Base-by-base conservation (phyloP, 2,113 vertebrate species). In the Lagopus muta region DNA sequence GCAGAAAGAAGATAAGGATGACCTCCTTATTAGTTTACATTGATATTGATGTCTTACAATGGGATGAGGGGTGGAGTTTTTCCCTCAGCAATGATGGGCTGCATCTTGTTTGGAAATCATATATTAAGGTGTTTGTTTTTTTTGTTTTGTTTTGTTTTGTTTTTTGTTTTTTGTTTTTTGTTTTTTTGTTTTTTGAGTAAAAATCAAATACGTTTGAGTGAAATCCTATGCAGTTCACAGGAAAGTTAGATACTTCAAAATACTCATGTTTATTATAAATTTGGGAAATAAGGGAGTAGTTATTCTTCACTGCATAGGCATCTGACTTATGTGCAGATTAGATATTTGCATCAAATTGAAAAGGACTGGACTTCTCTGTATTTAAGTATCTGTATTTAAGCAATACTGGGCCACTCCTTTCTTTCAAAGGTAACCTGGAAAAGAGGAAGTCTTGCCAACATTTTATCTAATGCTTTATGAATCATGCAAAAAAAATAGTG, bases 401-500 rank as follows among this genome's bases (percentile, higher is more conserved):
- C n/a, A 83, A 66, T 83, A 52, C 18, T 36, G 18, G 52, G 11
- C 20, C 30, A 62, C 27, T 58, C 17, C 58, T 82, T 66, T 67
- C 28, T 77, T 69, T 73, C 42, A 89, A 85, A 82, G n/a, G 6
- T 42, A 42, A 47, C 45, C 18, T 58, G 36, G 32, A 80, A 88
- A 84, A 84, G 22, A 81, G 34, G 38, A 72, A 52, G 14, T 69
- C 55, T 45, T 88, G 92, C 27, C 69, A 89, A 82, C 2, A 43
- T 75, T 72, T 57, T 79, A 52, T 40, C 28, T 36, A 82, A 8
- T n/a, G 16, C 88, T 95, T 91, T 88, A 89, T 83, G 88, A 94
- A 93, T 93, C 82, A 83, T 83, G 71, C 34, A 92, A 89, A 50
- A 50, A 92, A 89, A 84, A 34, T 58, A 27, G 19, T 77, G 72